Evolutionary conservation across 2,888 invertebrate genomes (phyloP), one percentile per base, ranked within the genome.

Genomic region (Lasioglossum figueresi): DNA sequence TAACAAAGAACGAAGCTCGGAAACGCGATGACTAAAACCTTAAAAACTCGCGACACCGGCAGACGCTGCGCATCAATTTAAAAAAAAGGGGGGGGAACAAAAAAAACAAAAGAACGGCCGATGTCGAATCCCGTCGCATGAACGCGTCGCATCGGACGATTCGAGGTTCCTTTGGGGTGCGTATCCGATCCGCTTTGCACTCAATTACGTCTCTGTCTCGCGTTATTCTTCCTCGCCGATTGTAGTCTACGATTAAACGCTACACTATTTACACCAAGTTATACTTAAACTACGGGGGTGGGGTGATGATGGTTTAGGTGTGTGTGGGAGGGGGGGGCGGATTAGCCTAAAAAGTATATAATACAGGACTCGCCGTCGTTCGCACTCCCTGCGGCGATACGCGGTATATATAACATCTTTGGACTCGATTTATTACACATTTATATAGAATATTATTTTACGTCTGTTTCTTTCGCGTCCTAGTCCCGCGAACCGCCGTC

Each of bases 391-490:
- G 91, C 90, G 92, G 91, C 94, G 92, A 93, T 92, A 93, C 91
- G 93, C 92, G 92, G 93, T 94, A 94, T 92, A 92, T 93, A 92
- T 94, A 95, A 94, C 95, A 95, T 95, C 95, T 95, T 95, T 95
- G 95, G 95, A 93, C 93, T 95, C 93, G 93, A 93, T 94, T 95
- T 94, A 95, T 95, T 95, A 95, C 94, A 95, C 95, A 94, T 94
- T 93, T 94, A 94, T 93, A 92, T 92, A 93, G 92, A 92, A 90
- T 92, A 92, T 89, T 90, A 88, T 85, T 88, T 70, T 88, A 84
- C 81, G 84, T 75, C n/a, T 70, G 37, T 70, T 40, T 40, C 70
- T 40, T 70, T 79, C 77, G 80, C 86, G 84, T 78, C 48, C 78
- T 83, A 84, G 84, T 84, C 78, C 77, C 80, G 63, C 78, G 76